These are phyloP conservation scores for Drosophila pallidifrons DNA, from an alignment of 1,140 invertebrate species.

Conservation along the genomic window DNA sequence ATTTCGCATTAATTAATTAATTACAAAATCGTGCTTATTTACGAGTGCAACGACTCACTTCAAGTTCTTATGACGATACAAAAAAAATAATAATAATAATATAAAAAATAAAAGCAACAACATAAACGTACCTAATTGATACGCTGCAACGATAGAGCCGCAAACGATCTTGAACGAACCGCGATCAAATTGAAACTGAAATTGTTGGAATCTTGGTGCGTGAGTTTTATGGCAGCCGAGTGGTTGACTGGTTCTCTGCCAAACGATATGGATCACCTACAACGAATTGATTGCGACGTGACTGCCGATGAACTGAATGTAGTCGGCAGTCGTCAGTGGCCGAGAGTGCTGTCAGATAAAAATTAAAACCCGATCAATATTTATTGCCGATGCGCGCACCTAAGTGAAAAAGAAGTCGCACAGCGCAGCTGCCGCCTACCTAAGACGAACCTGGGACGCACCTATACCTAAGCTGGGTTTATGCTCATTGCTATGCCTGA, in stretches of 20 bases:
- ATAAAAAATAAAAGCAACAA: not conserved
- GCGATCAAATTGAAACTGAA: constrained; percentile 68
- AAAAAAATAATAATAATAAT: not conserved
- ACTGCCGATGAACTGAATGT: constrained; percentile 24
- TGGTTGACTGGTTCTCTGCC: constrained; percentile 12
- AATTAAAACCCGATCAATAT: constrained; percentile 52
- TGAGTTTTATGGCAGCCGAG: constrained; percentile 61
- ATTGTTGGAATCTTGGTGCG: constrained; percentile 53
- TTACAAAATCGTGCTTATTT: constrained; percentile 7
- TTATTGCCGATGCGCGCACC: constrained; percentile 51
- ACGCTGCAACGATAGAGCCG: constrained; percentile 14
- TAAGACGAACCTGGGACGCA: constrained; percentile 13
- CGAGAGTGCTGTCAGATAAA: constrained; percentile 55
- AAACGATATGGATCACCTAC: constrained; percentile 11
- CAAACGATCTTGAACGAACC: constrained; percentile 54
- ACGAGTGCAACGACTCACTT: constrained; percentile 23
- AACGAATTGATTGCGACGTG: constrained; percentile 34
- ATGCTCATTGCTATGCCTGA: constrained; percentile 70
- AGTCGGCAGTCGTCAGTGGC: not conserved
- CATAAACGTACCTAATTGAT: constrained; percentile 23
- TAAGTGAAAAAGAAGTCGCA: constrained; percentile 13
- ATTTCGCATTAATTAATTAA: constrained; percentile 25
- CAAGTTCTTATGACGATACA: constrained; percentile 14
- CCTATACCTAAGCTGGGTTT: constrained; percentile 27
- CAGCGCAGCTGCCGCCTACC: not conserved